phyloP scores from a whole-genome alignment of 2,888 invertebrate genomes.

The Troglohyphantes excavatus region DNA sequence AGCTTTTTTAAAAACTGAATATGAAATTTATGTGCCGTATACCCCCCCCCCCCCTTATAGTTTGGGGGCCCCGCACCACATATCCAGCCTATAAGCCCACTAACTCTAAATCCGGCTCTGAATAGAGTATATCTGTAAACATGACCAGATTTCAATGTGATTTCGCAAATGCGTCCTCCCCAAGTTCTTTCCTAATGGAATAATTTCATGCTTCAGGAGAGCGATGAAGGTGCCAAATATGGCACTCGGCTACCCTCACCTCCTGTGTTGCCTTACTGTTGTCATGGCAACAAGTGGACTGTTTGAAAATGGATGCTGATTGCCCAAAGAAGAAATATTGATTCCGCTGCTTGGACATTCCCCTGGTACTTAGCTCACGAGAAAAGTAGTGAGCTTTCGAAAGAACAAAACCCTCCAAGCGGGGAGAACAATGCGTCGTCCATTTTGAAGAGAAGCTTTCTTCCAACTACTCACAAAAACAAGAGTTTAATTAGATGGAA shows the following conservation, averaged over 20 bases:
- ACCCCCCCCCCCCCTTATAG: too few species aligned
- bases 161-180: too few species aligned
- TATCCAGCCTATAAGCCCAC: too few species aligned
- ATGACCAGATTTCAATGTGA: too few species aligned
- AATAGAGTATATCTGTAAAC: neutral
- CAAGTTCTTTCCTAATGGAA: too few species aligned
- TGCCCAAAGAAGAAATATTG: conserved; percentile 72
- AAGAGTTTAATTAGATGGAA: too few species aligned
- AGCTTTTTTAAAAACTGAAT: too few species aligned
- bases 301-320: conserved; percentile 76
- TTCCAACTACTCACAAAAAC: too few species aligned
- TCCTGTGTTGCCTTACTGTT: conserved; percentile 72
- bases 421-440: neutral
- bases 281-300: conserved; percentile 69
- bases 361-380: conserved; percentile 48
- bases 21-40: too few species aligned
- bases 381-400: conserved; percentile 11
- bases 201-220: neutral
- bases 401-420: neutral
- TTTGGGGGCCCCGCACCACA: too few species aligned
- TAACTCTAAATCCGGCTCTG: too few species aligned
- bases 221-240: conserved; percentile 71
- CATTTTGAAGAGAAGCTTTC: neutral
- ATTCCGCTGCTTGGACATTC: conserved; percentile 68
- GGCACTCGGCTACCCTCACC: neutral